Percentiles rank a stretch among this genome's conserved stretches.
Evolutionary conservation across 2,113 vertebrate species (phyloP).

Genomic region (Cyanoderma ruficeps): DNA sequence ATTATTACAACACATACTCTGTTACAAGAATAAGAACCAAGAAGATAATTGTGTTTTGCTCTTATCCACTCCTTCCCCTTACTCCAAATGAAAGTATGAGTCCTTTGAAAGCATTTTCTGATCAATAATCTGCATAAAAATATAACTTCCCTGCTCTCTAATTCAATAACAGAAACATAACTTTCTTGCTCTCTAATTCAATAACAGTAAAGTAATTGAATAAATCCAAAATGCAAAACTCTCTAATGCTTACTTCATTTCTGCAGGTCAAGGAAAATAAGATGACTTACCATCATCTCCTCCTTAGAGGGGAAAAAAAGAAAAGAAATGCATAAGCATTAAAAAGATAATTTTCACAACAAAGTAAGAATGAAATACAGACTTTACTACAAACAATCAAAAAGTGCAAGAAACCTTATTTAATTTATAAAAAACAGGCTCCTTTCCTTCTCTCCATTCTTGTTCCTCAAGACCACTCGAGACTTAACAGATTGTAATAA

Average conservation of each 20-base stretch:
- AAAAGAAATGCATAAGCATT: neutral
- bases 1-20: neutral
- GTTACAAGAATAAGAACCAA: neutral
- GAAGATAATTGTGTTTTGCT: neutral
- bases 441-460: neutral
- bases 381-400: neutral
- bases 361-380: neutral
- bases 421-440: neutral
- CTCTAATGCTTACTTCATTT: neutral
- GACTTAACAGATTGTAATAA: neutral
- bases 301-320: slow-evolving; percentile 66
- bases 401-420: neutral
- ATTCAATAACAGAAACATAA: neutral
- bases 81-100: neutral
- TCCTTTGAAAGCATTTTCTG: neutral
- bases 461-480: neutral
- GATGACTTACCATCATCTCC: slow-evolving; percentile 90
- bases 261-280: neutral
- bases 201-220: neutral
- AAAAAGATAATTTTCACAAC: neutral
- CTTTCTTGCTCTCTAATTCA: neutral
- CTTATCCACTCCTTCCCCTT: neutral
- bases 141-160: neutral
- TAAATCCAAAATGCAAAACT: neutral
- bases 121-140: neutral